Percentiles rank a stretch among this genome's conserved stretches.
phyloP scores from a whole-genome alignment of 2,113 vertebrate species.

The Desmodus rotundus region DNA sequence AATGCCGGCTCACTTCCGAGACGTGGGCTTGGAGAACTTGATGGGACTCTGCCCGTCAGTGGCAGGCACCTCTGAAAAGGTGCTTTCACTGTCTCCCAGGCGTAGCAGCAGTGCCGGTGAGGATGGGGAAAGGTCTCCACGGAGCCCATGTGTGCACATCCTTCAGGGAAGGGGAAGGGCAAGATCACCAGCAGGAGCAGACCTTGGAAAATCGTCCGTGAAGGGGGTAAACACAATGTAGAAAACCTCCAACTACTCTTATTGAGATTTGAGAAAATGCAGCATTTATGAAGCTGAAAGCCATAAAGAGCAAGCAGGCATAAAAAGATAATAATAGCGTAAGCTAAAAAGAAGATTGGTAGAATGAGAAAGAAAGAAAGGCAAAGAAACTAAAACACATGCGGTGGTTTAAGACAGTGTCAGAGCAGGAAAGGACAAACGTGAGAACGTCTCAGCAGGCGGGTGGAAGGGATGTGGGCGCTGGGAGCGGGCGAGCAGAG shows the following conservation, averaged over 20 bases:
- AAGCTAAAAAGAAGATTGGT: not conserved
- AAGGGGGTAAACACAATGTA: not conserved
- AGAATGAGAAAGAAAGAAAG: not conserved
- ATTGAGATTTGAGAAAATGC: not conserved
- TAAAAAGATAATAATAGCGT: not conserved
- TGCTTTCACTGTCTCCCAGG: not conserved
- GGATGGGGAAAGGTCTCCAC: not conserved
- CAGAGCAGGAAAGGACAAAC: not conserved
- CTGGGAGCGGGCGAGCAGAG: accelerated
- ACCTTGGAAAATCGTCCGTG: not conserved
- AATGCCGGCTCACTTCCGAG: not conserved
- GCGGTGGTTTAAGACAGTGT: not conserved
- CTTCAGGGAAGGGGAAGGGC: not conserved
- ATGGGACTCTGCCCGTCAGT: not conserved
- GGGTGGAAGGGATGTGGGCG: too few relatives aligned
- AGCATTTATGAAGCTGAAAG: not conserved
- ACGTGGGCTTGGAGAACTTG: not conserved
- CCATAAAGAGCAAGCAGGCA: not conserved
- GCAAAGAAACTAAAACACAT: not conserved
- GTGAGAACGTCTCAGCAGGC: not conserved
- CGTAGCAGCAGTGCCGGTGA: not conserved
- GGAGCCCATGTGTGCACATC: not conserved
- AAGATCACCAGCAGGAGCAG: not conserved
- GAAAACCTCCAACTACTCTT: not conserved
- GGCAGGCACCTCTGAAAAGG: not conserved